Percentiles rank a stretch among this genome's conserved stretches.
These are phyloP conservation scores for Chaetorhynchus papuensis DNA, from an alignment of 2,113 vertebrate genomes.

Conservation along the genomic window DNA sequence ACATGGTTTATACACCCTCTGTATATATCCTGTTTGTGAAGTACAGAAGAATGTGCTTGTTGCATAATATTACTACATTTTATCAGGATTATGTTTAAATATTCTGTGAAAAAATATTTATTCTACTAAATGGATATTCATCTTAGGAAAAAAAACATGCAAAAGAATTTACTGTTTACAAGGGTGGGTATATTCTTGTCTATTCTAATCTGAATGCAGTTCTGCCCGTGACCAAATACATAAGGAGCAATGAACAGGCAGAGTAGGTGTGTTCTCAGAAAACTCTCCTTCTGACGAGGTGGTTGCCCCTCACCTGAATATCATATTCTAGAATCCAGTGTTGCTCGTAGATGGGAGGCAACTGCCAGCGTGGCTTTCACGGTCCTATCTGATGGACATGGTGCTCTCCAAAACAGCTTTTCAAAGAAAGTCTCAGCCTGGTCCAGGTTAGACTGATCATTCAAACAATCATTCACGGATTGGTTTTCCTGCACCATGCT, in stretches of 20 bases:
- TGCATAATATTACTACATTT: background rate
- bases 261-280: background rate
- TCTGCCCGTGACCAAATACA: background rate
- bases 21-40: background rate
- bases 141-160: background rate
- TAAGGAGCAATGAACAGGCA: background rate
- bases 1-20: background rate
- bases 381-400: background rate
- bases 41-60: background rate
- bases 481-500: background rate
- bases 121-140: background rate
- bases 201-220: background rate
- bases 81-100: background rate
- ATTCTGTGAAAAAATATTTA: background rate
- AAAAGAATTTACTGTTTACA: background rate
- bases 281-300: background rate
- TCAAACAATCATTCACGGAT: background rate
- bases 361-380: background rate
- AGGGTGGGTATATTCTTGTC: background rate
- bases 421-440: background rate
- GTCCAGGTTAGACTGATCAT: background rate
- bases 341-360: background rate
- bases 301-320: background rate
- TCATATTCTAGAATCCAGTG: background rate
- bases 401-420: background rate